Evolutionary conservation across 2,888 invertebrate species (phyloP).

Genomic region (Empis livida): DNA sequence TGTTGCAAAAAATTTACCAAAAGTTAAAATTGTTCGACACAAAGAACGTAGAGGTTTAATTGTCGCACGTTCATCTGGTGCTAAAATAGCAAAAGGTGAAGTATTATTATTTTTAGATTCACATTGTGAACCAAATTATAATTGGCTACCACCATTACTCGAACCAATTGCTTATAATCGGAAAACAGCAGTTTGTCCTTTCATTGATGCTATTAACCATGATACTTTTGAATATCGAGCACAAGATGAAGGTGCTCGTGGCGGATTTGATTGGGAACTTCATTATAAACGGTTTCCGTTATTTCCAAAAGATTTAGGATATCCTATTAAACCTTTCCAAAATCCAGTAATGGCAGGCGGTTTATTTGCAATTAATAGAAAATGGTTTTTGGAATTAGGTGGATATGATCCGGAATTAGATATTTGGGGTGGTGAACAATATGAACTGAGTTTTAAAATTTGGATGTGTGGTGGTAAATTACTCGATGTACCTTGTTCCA

Average conservation of each 20-base stretch:
- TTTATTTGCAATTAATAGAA: conserved; percentile 81
- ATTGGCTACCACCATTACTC: conserved; percentile 84
- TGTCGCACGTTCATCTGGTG: conserved; percentile 76
- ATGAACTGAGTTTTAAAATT: conserved; percentile 93
- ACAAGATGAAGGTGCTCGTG: conserved; percentile 67
- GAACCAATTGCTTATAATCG: conserved; percentile 80
- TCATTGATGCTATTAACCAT: conserved; percentile 88
- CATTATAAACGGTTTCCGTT: conserved; percentile 87
- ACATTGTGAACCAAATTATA: conserved; percentile 81
- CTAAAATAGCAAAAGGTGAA: conserved; percentile 60
- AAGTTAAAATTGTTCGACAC: conserved; percentile 64
- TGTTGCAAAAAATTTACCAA: conserved; percentile 54
- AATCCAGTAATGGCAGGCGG: conserved; percentile 98
- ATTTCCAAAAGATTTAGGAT: conserved; percentile 26
- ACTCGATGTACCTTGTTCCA: conserved; percentile 86
- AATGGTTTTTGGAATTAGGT: conserved; percentile 94
- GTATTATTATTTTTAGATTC: conserved; percentile 83
- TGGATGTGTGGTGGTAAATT: conserved; percentile 95
- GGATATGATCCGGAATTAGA: conserved; percentile 88
- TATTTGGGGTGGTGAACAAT: conserved; percentile 98
- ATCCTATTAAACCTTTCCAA: conserved; percentile 37
- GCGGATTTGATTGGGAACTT: conserved; percentile 97
- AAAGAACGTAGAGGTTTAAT: conserved; percentile 69
- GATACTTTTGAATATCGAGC: conserved; percentile 87
- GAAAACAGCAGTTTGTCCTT: conserved; percentile 85